Evolutionary conservation across 1,140 invertebrate species (phyloP).

Genomic region (Drosophila micromelanica): DNA sequence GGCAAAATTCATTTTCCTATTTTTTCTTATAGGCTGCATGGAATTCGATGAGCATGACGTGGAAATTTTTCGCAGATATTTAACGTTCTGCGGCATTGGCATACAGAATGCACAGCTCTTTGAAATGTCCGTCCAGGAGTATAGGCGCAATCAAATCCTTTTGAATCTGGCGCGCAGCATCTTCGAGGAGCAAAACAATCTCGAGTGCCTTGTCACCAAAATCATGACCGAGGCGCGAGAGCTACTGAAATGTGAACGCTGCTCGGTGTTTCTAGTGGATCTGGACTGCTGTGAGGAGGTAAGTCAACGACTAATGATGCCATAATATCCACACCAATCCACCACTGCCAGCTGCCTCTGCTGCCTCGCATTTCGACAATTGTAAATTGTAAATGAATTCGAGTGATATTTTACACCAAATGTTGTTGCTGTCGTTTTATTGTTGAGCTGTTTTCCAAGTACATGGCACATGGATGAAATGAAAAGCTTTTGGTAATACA

Average conservation of each 20-base stretch:
- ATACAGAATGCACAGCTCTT: conserved; percentile 98
- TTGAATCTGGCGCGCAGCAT: conserved; percentile 94
- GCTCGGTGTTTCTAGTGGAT: conserved; percentile 95
- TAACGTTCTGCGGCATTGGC: conserved; percentile 98
- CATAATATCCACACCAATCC: conserved; percentile 3
- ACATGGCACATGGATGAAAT: conserved; percentile 29
- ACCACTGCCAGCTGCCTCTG: neutral
- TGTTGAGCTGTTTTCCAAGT: conserved; percentile 12
- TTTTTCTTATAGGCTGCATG: conserved; percentile 86
- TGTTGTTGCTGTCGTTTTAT: conserved; percentile 9
- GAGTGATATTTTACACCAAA: conserved; percentile 13
- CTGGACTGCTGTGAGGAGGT: conserved; percentile 94
- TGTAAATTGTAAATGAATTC: conserved; percentile 53
- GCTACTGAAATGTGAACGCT: conserved; percentile 95
- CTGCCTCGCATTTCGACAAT: conserved; percentile 20
- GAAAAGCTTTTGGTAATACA: conserved; percentile 7
- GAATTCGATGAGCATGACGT: conserved; percentile 96
- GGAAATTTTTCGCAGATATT: conserved; percentile 93
- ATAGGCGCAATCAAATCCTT: conserved; percentile 96
- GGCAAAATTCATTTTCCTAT: neutral
- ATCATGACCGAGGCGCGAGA: conserved; percentile 98
- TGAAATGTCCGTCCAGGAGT: conserved; percentile 96
- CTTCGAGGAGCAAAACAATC: conserved; percentile 96
- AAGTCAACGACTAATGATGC: conserved; percentile 83
- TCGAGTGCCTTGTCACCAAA: conserved; percentile 96